Conservation (phyloP, 2,888 invertebrate species). For the Melanotus villosus region DNA sequence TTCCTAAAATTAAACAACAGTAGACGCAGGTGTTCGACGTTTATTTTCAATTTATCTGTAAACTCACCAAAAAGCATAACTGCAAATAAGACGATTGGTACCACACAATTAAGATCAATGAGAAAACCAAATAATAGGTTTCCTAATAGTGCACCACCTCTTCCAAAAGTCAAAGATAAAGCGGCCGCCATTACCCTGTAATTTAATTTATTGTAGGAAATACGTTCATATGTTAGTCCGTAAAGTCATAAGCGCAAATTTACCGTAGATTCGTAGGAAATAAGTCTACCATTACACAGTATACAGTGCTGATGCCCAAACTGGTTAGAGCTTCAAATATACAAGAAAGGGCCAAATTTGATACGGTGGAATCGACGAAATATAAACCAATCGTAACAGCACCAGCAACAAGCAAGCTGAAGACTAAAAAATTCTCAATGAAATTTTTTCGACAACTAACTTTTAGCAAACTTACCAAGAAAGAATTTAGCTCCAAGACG, state of each 20-base stretch:
- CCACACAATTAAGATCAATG: constrained; percentile 83
- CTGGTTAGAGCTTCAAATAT: constrained; percentile 86
- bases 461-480: constrained; percentile 73
- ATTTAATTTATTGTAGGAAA: no score
- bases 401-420: constrained; percentile 82
- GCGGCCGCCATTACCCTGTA: constrained; percentile 91
- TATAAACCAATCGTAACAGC: constrained; percentile 82
- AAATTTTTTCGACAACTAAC: neutral
- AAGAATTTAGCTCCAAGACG: constrained; percentile 86
- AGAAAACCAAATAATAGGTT: constrained; percentile 85
- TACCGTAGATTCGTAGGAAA: constrained; percentile 88
- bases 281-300: constrained; percentile 85
- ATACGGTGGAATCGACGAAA: constrained; percentile 79
- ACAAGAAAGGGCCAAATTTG: constrained; percentile 83
- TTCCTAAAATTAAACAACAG: constrained; percentile 70
- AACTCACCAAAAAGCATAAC: constrained; percentile 81
- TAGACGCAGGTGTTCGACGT: neutral
- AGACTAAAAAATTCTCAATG: constrained; percentile 71
- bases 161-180: constrained; percentile 82
- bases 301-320: constrained; percentile 84
- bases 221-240: no score
- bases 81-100: constrained; percentile 82
- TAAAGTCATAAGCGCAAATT: no score
- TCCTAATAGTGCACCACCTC: constrained; percentile 83
- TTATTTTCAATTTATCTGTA: neutral